Evolutionary conservation across 2,113 vertebrate species (phyloP).

Genomic region (Trichechus manatus): DNA sequence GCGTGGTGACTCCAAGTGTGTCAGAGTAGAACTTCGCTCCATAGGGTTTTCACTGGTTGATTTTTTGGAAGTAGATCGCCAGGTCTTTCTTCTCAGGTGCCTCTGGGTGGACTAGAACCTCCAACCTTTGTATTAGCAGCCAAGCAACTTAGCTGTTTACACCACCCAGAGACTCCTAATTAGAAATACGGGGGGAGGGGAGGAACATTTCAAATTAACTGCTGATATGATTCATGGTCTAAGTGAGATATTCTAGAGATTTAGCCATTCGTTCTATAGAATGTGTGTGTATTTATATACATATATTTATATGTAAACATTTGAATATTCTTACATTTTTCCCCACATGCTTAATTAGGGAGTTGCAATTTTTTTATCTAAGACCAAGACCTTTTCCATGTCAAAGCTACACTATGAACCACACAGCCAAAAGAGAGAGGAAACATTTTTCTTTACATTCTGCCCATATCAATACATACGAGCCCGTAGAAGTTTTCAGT

Average conservation of each 20-base stretch:
- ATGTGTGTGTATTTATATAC: neutral
- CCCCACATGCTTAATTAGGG: neutral
- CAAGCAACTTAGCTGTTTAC: neutral
- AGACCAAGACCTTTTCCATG: neutral
- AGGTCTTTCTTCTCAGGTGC: neutral
- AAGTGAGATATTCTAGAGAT: neutral
- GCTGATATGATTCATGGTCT: neutral
- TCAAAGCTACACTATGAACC: neutral
- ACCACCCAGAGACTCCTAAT: neutral
- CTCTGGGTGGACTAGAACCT: neutral
- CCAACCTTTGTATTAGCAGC: neutral
- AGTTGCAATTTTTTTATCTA: neutral
- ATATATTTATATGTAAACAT: neutral
- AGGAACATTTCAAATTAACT: neutral
- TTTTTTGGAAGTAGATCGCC: too few species aligned
- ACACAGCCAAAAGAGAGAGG: neutral
- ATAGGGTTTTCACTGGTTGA: neutral
- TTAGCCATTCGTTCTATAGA: neutral
- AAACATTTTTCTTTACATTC: neutral
- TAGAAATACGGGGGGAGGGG: neutral
- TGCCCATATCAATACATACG: neutral
- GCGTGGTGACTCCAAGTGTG: neutral
- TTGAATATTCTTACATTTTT: neutral
- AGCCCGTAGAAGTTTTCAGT: neutral
- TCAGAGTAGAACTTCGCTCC: neutral